These are phyloP conservation scores for Mechanitis mazaeus DNA, from an alignment of 2,888 invertebrate species.

Conservation along the genomic window DNA sequence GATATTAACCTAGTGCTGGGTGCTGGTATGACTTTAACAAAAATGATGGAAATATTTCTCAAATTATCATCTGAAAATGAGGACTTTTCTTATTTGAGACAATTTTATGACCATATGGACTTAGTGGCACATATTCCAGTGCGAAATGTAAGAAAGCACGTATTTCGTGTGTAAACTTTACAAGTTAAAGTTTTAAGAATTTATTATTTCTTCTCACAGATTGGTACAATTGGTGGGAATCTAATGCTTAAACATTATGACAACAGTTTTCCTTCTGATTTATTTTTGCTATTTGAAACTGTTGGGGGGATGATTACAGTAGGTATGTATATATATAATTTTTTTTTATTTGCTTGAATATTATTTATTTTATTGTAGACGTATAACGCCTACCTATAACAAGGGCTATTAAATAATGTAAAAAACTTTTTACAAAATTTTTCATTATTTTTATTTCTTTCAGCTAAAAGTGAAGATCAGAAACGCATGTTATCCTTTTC, in stretches of 20 bases:
- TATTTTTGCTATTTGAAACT: slow-evolving; percentile 81
- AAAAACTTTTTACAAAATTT: too few species aligned
- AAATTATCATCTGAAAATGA: slow-evolving; percentile 49
- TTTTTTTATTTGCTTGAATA: not conserved
- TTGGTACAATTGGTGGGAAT: slow-evolving; percentile 85
- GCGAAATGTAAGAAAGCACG: slow-evolving; percentile 75
- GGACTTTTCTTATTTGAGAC: slow-evolving; percentile 78
- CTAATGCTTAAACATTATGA: slow-evolving; percentile 78
- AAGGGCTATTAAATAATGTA: too few species aligned
- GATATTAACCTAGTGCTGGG: slow-evolving; percentile 61
- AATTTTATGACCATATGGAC: slow-evolving; percentile 80
- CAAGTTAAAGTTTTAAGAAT: not conserved
- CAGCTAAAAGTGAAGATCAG: slow-evolving; percentile 37
- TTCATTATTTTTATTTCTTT: slow-evolving; percentile 41
- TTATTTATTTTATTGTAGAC: not conserved
- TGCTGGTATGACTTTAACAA: slow-evolving; percentile 57
- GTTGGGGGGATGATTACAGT: slow-evolving; percentile 60
- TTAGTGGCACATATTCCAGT: slow-evolving; percentile 84
- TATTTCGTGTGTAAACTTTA: too few species aligned
- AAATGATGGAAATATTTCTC: slow-evolving; percentile 66
- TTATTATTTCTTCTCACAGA: slow-evolving; percentile 50
- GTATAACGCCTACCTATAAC: slow-evolving; percentile 1
- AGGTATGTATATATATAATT: slow-evolving; percentile 37
- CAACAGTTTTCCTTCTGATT: slow-evolving; percentile 84
- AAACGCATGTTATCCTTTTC: slow-evolving; percentile 47